Evolutionary conservation across 2,888 invertebrate species (phyloP), one percentile per base, ranked within the genome.

Genomic region (Andrena flavipes): DNA sequence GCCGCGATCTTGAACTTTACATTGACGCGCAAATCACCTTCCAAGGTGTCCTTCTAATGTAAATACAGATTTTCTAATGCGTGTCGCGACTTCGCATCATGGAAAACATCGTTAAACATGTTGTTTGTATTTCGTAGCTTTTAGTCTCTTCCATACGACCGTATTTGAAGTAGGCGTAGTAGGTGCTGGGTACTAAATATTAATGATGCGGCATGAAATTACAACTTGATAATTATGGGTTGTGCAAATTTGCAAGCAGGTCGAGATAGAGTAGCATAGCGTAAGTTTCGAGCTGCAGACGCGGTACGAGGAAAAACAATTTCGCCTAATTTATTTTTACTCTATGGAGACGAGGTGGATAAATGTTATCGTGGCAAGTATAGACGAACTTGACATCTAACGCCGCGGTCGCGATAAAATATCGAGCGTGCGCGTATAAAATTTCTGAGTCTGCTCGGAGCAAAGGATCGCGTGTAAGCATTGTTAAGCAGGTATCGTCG

Each of bases 21-120:
- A 29, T 68, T 48, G 8, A 48, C 29, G 69, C 42, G 76, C 76
- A 68, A 33, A 73, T 69, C 59, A 33, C 49, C 60, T 65, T 7
- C 48, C 51, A 2, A 42, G 33, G 60, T 64, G 56, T 63, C 60
- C 23, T 48, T 20, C 33, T 26, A 51, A 51, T 20, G 74, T 16
- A 72, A 64, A 72, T 59, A 51, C 49, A 54, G 33, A 29, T 75
- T 70, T 72, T 76, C 64, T 54, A 42, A 35, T 10, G 29, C 62
- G 48, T 29, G n/a, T 3, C 30, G 30, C 68, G 56, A 59, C 23
- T 10, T 23, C 7, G 16, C 33, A 10, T 49, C 48, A 29, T 60
- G 49, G 26, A 29, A 59, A 73, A 69, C 64, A 69, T 64, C 56
- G 35, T 69, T 49, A 56, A 59, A 75, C 26, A 63, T 2, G 54